These are phyloP conservation scores for Cettia cetti DNA, from an alignment of 2,113 vertebrate species.

Conservation along the genomic window DNA sequence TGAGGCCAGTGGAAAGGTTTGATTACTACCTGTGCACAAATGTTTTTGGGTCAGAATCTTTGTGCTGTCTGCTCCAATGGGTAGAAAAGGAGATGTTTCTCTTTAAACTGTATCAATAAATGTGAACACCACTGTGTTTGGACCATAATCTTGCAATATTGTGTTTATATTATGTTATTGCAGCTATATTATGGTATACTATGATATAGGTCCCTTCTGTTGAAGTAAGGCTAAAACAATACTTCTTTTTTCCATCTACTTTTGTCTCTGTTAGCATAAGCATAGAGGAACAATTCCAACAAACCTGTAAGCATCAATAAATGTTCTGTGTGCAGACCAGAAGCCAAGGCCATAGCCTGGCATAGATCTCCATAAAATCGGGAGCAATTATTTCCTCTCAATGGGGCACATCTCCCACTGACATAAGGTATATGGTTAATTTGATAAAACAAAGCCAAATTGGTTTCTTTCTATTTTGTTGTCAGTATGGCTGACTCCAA, in stretches of 20 bases:
- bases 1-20: neutral
- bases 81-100: neutral
- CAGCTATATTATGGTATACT: neutral
- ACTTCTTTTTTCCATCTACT: neutral
- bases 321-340: neutral
- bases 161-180: neutral
- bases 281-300: neutral
- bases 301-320: neutral
- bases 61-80: neutral
- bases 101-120: neutral
- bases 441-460: neutral
- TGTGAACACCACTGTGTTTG: neutral
- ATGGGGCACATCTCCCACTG: neutral
- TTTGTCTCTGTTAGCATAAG: neutral
- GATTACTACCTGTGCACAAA: neutral
- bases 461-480: conserved; percentile 3
- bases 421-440: neutral
- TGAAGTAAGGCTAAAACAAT: neutral
- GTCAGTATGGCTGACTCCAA: neutral
- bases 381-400: conserved; percentile 7
- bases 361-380: neutral
- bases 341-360: neutral
- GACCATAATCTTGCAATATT: neutral
- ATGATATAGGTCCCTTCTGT: neutral
- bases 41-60: neutral